A percentile compares a stretch with the other conserved stretches of the same genome.
Conservation (phyloP, 2,888 invertebrate species). For the Actias luna region DNA sequence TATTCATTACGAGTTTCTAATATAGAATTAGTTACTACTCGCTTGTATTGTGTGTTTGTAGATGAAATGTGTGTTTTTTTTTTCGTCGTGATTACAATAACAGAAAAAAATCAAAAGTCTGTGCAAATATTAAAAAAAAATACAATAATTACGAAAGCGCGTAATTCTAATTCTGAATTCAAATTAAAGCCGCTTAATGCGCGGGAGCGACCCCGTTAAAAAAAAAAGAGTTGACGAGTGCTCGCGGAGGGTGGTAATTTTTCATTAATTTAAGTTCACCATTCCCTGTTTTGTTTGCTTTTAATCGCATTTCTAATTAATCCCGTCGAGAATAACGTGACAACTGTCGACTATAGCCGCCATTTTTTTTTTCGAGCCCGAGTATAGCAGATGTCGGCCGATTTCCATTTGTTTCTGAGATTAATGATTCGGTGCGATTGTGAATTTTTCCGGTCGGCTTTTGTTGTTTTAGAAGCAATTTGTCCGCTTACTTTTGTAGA, state of each 20-base stretch:
- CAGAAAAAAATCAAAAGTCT: constrained; percentile 65
- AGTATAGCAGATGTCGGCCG: constrained; percentile 81
- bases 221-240: constrained; percentile 82
- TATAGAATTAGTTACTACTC: not conserved
- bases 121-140: constrained; percentile 62
- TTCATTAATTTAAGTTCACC: constrained; percentile 83
- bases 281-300: constrained; percentile 82
- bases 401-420: constrained; percentile 83
- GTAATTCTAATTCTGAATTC: constrained; percentile 83
- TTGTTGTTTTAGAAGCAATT: constrained; percentile 83
- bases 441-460: constrained; percentile 82
- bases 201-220: constrained; percentile 80
- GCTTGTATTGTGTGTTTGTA: too few relatives aligned
- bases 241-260: constrained; percentile 81
- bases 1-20: not conserved
- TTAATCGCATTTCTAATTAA: constrained; percentile 83
- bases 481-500: constrained; percentile 80
- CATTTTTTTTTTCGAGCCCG: constrained; percentile 67
- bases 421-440: constrained; percentile 82
- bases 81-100: not conserved
- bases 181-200: constrained; percentile 83
- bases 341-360: constrained; percentile 80
- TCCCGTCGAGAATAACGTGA: constrained; percentile 82
- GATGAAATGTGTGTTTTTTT: too few relatives aligned
- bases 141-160: constrained; percentile 81